Percentiles rank a stretch among this genome's conserved stretches.
Evolutionary conservation across 1,140 invertebrate genomes (phyloP).

Genomic region (Monochamus saltuarius): DNA sequence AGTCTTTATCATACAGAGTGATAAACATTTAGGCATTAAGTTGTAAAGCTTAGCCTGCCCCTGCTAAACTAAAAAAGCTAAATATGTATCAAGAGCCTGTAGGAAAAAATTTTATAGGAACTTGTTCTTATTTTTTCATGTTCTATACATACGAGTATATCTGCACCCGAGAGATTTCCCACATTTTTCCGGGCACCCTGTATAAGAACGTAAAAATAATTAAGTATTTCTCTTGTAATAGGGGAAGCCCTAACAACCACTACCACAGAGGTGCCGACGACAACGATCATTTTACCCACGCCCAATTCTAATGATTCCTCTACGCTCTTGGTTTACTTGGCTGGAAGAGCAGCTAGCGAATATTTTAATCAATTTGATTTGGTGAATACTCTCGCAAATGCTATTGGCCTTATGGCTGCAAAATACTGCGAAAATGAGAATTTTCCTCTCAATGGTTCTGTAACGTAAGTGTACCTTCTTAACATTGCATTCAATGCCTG

Average conservation of each 20-base stretch:
- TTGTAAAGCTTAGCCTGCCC: no score
- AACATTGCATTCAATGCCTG: no score
- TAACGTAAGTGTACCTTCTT: conserved; percentile 2
- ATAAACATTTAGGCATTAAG: no score
- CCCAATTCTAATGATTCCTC: background rate
- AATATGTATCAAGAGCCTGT: no score
- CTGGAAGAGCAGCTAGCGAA: background rate
- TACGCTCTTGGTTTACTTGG: background rate
- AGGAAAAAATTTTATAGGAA: no score
- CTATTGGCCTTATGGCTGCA: background rate
- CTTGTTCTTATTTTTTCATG: no score
- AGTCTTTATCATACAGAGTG: no score
- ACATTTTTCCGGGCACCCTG: no score
- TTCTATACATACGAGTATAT: no score
- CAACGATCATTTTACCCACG: conserved; percentile 2
- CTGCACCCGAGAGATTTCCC: no score
- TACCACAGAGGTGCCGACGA: background rate
- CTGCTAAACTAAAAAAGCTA: no score
- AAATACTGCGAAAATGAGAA: conserved; percentile 1
- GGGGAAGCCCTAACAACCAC: background rate
- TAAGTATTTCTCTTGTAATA: background rate
- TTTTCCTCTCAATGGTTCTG: background rate
- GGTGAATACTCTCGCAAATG: background rate
- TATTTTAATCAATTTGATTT: background rate
- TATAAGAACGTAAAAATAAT: no score